These are phyloP conservation scores for Pogonognathellus flavescens DNA, from an alignment of 1,140 invertebrate species.

Conservation along the genomic window DNA sequence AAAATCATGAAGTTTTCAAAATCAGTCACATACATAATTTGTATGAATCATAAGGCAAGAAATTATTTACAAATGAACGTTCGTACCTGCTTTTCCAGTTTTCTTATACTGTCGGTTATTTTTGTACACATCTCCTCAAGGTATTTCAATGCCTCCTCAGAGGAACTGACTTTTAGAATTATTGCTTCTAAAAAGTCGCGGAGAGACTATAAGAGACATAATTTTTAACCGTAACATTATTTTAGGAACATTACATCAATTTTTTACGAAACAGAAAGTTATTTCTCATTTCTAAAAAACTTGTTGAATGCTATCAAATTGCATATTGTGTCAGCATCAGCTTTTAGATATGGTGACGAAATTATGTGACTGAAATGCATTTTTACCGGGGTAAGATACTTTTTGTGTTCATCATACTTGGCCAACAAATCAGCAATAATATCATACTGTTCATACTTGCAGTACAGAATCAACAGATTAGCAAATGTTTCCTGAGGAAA, in stretches of 20 bases:
- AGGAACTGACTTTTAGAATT: constrained; percentile 96
- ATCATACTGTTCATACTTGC: constrained; percentile 98
- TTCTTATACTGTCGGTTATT: constrained; percentile 90
- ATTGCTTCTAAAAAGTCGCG: constrained; percentile 93
- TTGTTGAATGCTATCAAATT: too few species aligned
- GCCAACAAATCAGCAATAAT: constrained; percentile 97
- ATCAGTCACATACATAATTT: too few species aligned
- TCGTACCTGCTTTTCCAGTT: constrained; percentile 90
- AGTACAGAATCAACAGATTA: constrained; percentile 94
- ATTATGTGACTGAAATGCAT: too few species aligned
- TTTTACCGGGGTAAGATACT: background rate
- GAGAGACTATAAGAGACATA: constrained; percentile 77
- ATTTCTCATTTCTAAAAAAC: too few species aligned
- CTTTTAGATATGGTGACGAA: too few species aligned
- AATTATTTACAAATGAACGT: background rate
- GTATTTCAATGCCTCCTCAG: constrained; percentile 96
- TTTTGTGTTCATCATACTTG: constrained; percentile 79
- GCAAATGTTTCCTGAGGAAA: constrained; percentile 98
- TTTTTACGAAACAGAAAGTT: too few species aligned
- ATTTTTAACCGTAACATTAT: too few species aligned
- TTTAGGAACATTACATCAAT: too few species aligned
- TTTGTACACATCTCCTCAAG: constrained; percentile 94
- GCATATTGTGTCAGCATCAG: too few species aligned
- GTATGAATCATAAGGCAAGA: background rate
- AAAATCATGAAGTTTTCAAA: background rate